Base-by-base conservation (phyloP, 2,888 invertebrate genomes). In the Norana najaformis region DNA sequence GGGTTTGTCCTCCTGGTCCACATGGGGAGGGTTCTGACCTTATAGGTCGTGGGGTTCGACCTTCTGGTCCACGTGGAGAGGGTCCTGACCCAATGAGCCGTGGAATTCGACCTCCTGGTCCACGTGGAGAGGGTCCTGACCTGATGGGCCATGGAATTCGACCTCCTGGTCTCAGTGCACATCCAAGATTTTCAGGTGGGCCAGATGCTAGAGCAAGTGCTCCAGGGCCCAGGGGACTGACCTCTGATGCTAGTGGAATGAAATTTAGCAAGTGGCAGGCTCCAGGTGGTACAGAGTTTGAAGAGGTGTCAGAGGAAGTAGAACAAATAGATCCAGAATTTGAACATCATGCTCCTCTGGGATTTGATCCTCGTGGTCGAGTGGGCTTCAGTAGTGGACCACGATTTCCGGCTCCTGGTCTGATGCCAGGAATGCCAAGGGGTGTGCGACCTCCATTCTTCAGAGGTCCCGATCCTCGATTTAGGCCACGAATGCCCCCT, bases 101-200 rank as follows among this genome's bases (percentile, higher is more conserved):
- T 69, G 69, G 69, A 5, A 11, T 30, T n/a, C 69, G 88, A 88
- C 89, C 13, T 89, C 90, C 89, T 90, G 91, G 90, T 69, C 90
- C 88, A 69, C 89, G 90, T 41, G 85, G 30, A 34, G 88, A 90
- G n/a, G 89, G 34, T 47, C 30, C 8, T 53, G 69, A 41, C 88
- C 47, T 30, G 35, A 39, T 38, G 91, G 90, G 35, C 37, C 91
- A 30, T 37, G 89, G 82, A 13, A 83, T 88, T 88, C 83, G 91
- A 35, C 91, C 90, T 37, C 89, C 88, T 90, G 91, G 90, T 82
- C 88, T 88, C 41, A 85, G 90, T 38, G 88, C 90, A 83, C 92
- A 85, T 13, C 85, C 85, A 36, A 35, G 35, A 85, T 85, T 85
- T 85, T 35, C 90, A 53, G 89, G 91, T 88, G 89, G 88, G 34